Evolutionary conservation across 2,888 invertebrate genomes (phyloP).

Genomic region (Leucophenga montana): DNA sequence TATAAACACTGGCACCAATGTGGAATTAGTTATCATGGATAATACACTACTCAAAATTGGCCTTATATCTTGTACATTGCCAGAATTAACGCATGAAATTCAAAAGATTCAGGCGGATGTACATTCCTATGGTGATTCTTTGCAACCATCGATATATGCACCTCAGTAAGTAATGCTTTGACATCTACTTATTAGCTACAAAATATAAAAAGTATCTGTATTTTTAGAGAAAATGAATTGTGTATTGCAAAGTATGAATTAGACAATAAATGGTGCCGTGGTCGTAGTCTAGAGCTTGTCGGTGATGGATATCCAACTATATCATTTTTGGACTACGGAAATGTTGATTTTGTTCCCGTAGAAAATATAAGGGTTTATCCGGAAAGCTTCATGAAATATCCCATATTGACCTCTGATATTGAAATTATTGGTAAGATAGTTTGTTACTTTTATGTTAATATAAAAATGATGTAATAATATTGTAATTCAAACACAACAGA

Average conservation of each 20-base stretch:
- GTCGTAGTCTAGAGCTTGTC: slow-evolving; percentile 65
- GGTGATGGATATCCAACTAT: slow-evolving; percentile 71
- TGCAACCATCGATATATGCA: slow-evolving; percentile 50
- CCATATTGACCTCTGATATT: slow-evolving; percentile 63
- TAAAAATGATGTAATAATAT: not conserved
- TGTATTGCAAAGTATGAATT: slow-evolving; percentile 66
- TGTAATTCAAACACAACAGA: slow-evolving; percentile 31
- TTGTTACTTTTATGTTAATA: not conserved
- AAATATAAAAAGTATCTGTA: not conserved
- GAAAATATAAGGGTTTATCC: slow-evolving; percentile 68
- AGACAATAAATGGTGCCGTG: slow-evolving; percentile 69
- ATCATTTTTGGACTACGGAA: slow-evolving; percentile 70
- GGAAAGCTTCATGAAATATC: slow-evolving; percentile 59
- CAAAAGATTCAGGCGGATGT: slow-evolving; percentile 62
- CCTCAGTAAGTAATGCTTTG: slow-evolving; percentile 57
- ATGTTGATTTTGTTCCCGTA: slow-evolving; percentile 57
- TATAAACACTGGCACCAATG: slow-evolving; percentile 58
- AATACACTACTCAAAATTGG: slow-evolving; percentile 62
- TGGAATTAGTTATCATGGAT: slow-evolving; percentile 66
- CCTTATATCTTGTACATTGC: slow-evolving; percentile 62
- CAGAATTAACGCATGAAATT: slow-evolving; percentile 59
- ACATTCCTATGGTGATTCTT: slow-evolving; percentile 57
- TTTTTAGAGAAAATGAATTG: slow-evolving; percentile 56
- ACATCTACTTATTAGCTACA: not conserved
- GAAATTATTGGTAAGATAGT: slow-evolving; percentile 54